A percentile compares a stretch with the other conserved stretches of the same genome.
Evolutionary conservation across 2,113 vertebrate genomes (phyloP).

Genomic region (Mungos mungo): DNA sequence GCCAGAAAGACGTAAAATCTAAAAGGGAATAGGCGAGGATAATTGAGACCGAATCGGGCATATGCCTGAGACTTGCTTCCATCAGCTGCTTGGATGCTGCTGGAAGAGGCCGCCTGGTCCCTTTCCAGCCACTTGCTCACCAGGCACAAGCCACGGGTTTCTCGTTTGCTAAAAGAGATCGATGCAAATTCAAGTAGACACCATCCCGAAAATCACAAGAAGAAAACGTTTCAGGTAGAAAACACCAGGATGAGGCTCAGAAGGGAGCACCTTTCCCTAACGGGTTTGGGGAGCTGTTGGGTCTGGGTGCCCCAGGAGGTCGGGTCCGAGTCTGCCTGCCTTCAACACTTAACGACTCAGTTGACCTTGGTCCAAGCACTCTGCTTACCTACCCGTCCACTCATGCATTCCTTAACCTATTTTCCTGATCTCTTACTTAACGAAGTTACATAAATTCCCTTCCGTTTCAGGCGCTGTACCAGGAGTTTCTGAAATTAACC

Average conservation of each 20-base stretch:
- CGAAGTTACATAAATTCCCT: neutral
- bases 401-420: neutral
- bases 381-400: neutral
- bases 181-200: neutral
- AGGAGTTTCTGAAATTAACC: neutral
- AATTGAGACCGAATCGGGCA: rapidly evolving
- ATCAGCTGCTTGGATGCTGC: neutral
- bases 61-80: neutral
- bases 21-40: neutral
- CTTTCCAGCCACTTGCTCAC: rapidly evolving
- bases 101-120: neutral
- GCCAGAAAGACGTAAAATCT: neutral
- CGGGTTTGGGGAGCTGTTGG: neutral
- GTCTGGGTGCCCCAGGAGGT: neutral
- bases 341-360: neutral
- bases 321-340: neutral
- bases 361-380: neutral
- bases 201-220: neutral
- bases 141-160: neutral
- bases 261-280: neutral
- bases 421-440: neutral
- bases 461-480: neutral
- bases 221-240: neutral
- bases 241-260: neutral
- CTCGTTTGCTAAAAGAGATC: neutral